Percentiles rank a stretch among this genome's conserved stretches.
phyloP scores from a whole-genome alignment of 1,140 invertebrate genomes.

The Hylaeus anthracinus region DNA sequence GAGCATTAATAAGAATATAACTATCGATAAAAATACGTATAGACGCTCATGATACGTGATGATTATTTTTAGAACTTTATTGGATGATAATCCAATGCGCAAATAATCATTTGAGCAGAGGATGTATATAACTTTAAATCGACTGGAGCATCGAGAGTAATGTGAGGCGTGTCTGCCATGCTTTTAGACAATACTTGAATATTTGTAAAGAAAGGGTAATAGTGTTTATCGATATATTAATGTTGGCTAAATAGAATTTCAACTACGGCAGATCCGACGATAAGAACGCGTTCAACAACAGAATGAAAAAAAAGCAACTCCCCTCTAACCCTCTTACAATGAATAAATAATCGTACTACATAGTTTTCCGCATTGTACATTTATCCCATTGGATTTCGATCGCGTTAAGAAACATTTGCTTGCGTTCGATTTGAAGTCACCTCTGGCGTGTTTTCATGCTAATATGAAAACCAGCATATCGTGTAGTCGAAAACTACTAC shows the following conservation, averaged over 20 bases:
- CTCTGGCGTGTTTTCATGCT: background rate
- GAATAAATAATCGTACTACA: background rate
- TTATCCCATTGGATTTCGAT: background rate
- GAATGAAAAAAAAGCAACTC: too few species aligned
- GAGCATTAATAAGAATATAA: slow-evolving; percentile 58
- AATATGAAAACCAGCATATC: slow-evolving; percentile 5
- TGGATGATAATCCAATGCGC: slow-evolving; percentile 53
- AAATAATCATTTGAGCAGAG: slow-evolving; percentile 51
- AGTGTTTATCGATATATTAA: slow-evolving; percentile 19
- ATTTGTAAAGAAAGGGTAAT: background rate
- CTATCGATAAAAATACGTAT: slow-evolving; percentile 57
- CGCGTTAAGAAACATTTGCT: background rate
- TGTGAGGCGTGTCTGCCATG: slow-evolving; percentile 23
- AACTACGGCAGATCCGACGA: slow-evolving; percentile 2
- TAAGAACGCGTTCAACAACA: background rate
- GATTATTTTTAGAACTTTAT: slow-evolving; percentile 68
- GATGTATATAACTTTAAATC: slow-evolving; percentile 46
- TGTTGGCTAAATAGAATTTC: slow-evolving; percentile 24
- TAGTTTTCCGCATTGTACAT: background rate
- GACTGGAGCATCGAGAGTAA: slow-evolving; percentile 62
- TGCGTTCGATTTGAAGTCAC: background rate
- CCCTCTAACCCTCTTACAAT: background rate
- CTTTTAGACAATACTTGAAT: slow-evolving; percentile 57
- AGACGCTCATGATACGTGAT: slow-evolving; percentile 60
- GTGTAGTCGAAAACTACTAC: slow-evolving; percentile 22